Base-by-base conservation (phyloP, 2,113 vertebrate genomes). In the Catagonus wagneri region DNA sequence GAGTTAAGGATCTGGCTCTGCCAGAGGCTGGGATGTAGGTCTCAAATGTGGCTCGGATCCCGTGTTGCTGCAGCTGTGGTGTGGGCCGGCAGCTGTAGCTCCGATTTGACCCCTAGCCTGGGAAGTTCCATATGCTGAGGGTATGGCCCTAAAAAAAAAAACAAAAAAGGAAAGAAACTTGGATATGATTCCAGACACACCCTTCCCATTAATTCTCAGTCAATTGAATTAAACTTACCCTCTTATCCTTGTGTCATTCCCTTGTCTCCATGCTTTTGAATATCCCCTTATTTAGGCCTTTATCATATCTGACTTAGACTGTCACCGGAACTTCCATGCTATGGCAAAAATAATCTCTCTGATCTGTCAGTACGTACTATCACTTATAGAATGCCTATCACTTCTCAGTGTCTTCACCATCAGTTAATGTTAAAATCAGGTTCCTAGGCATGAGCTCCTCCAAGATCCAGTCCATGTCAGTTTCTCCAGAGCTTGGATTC, bases 241-340 rank as follows among this genome's bases (percentile, higher is more conserved):
- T 66, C 23, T 78, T 83, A 69, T 86, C 61, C 15, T 81, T 63
- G 34, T 34, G 39, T 76, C 19, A 85, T 29, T 90, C 83, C 65
- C 44, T 65, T 89, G 19, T 75, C n/a, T 91, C 61, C 68, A 81
- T 81, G 50, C 9, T 89, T 96, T 95, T 56, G 89, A 83, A 54
- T 68, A 68, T 39, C 56, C 66, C 36, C 65, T 69, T 29, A 16
- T 61, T 81, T 74, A 86, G 7, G 32, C 39, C 56, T 54, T 69
- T 69, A 86, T 79, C 27, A 75, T 80, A 32, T 83, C 20, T 74
- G 60, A 29, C 44, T 63, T 68, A 90, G n/a, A 80, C 34, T 58
- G 2, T 68, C 9, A 54, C 27, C 25, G 25, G 34, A 68, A 63
- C 60, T 54, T 69, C 52, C 27, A 75, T 56, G 34, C 20, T 50